Evolutionary conservation across 2,113 vertebrate genomes (phyloP).

Genomic region (Boulengeromyrus knoepffleri): DNA sequence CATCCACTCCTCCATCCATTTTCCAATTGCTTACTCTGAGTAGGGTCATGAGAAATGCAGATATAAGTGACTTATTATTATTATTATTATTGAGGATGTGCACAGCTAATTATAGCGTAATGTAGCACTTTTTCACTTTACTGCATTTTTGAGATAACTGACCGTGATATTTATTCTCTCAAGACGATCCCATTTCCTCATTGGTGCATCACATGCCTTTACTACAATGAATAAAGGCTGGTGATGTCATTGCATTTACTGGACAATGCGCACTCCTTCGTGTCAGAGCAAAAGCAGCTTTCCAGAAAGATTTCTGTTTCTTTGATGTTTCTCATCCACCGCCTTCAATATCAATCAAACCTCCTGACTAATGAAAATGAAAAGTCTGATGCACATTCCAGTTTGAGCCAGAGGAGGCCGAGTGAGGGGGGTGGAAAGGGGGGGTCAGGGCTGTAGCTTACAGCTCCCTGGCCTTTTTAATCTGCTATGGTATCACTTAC

Average conservation of each 20-base stretch:
- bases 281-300: background rate
- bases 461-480: background rate
- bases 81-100: background rate
- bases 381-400: slow-evolving; percentile 1
- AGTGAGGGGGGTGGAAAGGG: background rate
- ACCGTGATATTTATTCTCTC: background rate
- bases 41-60: background rate
- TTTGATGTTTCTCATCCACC: background rate
- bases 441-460: background rate
- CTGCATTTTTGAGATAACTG: background rate
- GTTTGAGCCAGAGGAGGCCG: background rate
- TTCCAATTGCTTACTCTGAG: background rate
- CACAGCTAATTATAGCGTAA: background rate
- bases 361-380: background rate
- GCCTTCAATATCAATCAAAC: background rate
- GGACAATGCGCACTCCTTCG: background rate
- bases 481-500: background rate
- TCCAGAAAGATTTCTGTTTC: background rate
- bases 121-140: background rate
- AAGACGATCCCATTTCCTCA: background rate
- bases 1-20: background rate
- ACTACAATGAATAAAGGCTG: background rate
- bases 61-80: background rate
- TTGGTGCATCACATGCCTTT: background rate
- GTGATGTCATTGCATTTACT: background rate